Evolutionary conservation across 2,113 vertebrate species (phyloP), one percentile per base, ranked within the genome.

Genomic region (Mungos mungo): DNA sequence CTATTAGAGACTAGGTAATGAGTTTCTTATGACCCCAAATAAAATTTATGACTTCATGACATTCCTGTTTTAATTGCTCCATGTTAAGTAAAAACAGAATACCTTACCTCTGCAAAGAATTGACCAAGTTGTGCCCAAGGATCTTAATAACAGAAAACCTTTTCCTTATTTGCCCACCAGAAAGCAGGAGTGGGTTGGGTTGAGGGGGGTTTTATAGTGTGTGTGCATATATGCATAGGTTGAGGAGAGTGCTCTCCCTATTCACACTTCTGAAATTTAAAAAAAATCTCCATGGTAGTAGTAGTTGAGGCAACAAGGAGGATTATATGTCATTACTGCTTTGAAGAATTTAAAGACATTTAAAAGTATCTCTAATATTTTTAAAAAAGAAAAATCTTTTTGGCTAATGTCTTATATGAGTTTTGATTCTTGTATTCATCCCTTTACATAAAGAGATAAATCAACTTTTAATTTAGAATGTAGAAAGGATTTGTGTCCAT

Each of bases 141-240:
- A 83, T 68, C 19, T 74, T 71, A 33, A 68, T 60, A 65, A 76
- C 14, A 9, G 47, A 52, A 93, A 82, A 45, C 0, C 3, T 41
- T 27, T 15, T 31, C 10, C 25, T 35, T 65, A 1, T 31, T 77
- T 79, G 4, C 19, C 12, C 33, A 68, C 8, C 21, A 50, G n/a
- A 82, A 86, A 47, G 2, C 4, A 45, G 9, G 10, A 7, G 2
- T 3, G 25, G 15, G 5, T 4, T 13, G 2, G 0, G n/a, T 13
- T 41, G 33, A 38, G 29, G 12, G 25, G 14, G n/a, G 9, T 29
- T 54, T 1, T 31, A 16, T 3, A 54, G 27, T 47, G 2, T 54
- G 0, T 52, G 11, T 71, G 41, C 25, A 38, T 66, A 23, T 23
- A 11, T 47, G 18, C 41, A 11, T 23, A 72, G 33, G 0, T 4